Evolutionary conservation across 1,140 invertebrate species (phyloP).

Genomic region (Diorhabda carinulata): DNA sequence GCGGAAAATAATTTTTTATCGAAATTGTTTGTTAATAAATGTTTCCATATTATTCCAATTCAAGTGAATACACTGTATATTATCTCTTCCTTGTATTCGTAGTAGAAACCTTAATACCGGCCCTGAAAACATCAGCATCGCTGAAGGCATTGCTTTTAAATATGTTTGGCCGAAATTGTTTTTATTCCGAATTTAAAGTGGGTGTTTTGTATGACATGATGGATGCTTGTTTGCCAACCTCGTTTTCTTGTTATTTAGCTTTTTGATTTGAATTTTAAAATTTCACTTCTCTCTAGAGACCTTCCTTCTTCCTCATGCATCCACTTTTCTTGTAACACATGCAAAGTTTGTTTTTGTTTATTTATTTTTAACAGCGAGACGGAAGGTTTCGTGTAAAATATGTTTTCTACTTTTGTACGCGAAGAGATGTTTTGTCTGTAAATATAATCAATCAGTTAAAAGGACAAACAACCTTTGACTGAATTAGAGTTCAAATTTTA

Average conservation of each 20-base stretch:
- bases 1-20: too few relatives aligned
- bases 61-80: too few relatives aligned
- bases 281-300: conserved; percentile 24
- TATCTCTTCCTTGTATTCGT: too few relatives aligned
- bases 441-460: too few relatives aligned
- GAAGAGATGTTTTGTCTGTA: too few relatives aligned
- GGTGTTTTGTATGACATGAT: conserved; percentile 43
- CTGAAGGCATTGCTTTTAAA: conserved; percentile 44
- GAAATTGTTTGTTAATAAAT: too few relatives aligned
- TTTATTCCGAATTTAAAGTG: conserved; percentile 46
- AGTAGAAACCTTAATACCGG: conserved; percentile 4
- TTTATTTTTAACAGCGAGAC: background rate
- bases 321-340: background rate
- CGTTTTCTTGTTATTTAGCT: conserved; percentile 41
- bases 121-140: conserved; percentile 25
- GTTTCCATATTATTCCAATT: too few relatives aligned
- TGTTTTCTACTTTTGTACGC: too few relatives aligned
- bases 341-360: conserved; percentile 6
- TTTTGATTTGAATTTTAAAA: conserved; percentile 41
- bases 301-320: background rate
- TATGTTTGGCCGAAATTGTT: conserved; percentile 45
- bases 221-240: conserved; percentile 38
- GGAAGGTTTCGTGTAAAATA: too few relatives aligned
- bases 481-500: too few relatives aligned
- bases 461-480: too few relatives aligned